A percentile compares a stretch with the other conserved stretches of the same genome.
phyloP scores from a whole-genome alignment of 1,140 invertebrate genomes.

The Tetramorium parvispinum region DNA sequence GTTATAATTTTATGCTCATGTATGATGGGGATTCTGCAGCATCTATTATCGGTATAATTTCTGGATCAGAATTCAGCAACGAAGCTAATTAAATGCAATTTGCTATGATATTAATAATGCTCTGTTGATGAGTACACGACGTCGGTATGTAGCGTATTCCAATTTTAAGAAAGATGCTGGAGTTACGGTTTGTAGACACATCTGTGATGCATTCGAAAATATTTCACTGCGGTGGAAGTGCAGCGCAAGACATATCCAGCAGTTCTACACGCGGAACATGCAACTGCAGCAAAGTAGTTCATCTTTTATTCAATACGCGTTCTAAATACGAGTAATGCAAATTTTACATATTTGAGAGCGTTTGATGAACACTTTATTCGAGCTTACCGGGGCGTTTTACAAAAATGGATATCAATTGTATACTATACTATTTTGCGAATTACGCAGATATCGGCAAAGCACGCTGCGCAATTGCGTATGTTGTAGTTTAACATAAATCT shows the following conservation, averaged over 20 bases:
- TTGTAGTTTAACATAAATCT: neutral
- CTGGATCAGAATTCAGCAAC: slow-evolving; percentile 1
- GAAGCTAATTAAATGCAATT: slow-evolving; percentile 25
- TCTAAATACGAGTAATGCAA: slow-evolving; percentile 25
- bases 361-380: slow-evolving; percentile 3
- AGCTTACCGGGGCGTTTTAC: neutral
- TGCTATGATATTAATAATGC: neutral
- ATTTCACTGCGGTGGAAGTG: neutral
- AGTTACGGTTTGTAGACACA: neutral
- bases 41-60: slow-evolving; percentile 9
- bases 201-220: slow-evolving; percentile 19
- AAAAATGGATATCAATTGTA: slow-evolving; percentile 1
- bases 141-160: too few species aligned
- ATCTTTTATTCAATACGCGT: slow-evolving; percentile 48
- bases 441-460: neutral
- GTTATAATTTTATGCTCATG: slow-evolving; percentile 28
- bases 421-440: neutral
- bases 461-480: neutral
- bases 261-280: slow-evolving; percentile 28
- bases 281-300: slow-evolving; percentile 39
- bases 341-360: slow-evolving; percentile 21
- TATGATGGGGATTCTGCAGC: neutral
- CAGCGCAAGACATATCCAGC: slow-evolving; percentile 4
- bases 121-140: neutral
- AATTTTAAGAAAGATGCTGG: neutral